Evolutionary conservation across 1,140 invertebrate genomes (phyloP).

Genomic region (Spodoptera frugiperda): DNA sequence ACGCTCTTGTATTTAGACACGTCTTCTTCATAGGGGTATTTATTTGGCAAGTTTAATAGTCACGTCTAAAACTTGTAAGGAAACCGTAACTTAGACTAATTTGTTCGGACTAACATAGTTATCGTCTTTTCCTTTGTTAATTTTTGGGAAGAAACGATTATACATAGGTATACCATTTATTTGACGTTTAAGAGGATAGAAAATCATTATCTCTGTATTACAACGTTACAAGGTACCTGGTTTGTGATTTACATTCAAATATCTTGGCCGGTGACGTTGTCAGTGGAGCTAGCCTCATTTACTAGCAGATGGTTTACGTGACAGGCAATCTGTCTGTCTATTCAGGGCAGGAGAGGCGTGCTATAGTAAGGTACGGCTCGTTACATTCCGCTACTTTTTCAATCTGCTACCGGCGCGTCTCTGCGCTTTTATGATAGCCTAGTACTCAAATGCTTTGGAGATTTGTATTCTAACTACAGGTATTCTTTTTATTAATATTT

Average conservation of each 20-base stretch:
- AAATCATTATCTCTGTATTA: no score
- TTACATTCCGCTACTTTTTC: slow-evolving; percentile 27
- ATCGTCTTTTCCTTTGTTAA: no score
- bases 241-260: slow-evolving; percentile 11
- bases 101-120: no score
- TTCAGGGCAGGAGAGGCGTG: slow-evolving; percentile 5
- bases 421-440: slow-evolving; percentile 8
- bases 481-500: neutral
- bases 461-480: neutral
- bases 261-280: neutral
- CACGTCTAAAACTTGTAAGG: no score
- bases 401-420: neutral
- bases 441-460: slow-evolving; percentile 8
- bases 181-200: no score
- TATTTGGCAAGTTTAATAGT: no score
- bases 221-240: neutral
- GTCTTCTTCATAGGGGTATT: no score
- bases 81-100: no score
- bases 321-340: slow-evolving; percentile 22
- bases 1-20: no score
- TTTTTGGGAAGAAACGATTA: no score
- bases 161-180: no score
- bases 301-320: slow-evolving; percentile 4
- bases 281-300: slow-evolving; percentile 6
- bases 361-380: neutral